These are phyloP conservation scores for Cricetomys ansorgei DNA, from an alignment of 2,113 vertebrate species.

Conservation along the genomic window DNA sequence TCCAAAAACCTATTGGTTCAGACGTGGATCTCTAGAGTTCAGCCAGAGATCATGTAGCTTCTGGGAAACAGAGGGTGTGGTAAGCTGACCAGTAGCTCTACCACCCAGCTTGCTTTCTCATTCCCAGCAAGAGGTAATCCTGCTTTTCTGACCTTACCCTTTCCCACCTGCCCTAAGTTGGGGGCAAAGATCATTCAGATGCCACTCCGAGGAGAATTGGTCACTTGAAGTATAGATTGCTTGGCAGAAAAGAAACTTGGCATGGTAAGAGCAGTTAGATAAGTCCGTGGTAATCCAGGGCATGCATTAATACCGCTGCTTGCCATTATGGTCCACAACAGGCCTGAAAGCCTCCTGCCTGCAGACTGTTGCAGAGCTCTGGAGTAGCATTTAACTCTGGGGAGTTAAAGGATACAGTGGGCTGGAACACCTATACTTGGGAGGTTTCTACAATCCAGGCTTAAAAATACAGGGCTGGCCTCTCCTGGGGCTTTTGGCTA, in stretches of 20 bases:
- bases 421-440: conserved; percentile 7
- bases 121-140: not conserved
- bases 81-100: not conserved
- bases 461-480: conserved; percentile 25
- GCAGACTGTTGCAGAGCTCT: not conserved
- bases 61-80: not conserved
- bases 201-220: not conserved
- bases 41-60: conserved; percentile 24
- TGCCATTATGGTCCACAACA: not conserved
- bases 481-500: conserved; percentile 41
- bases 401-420: conserved; percentile 58
- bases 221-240: not conserved
- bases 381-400: not conserved
- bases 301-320: not conserved
- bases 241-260: not conserved
- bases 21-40: not conserved
- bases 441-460: not conserved
- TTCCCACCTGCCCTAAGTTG: not conserved
- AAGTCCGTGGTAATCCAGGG: not conserved
- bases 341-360: not conserved
- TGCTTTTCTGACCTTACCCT: not conserved
- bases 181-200: not conserved
- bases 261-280: not conserved
- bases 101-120: conserved; percentile 18
- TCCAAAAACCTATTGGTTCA: conserved; percentile 30